phyloP scores from a whole-genome alignment of 2,113 vertebrate species.

The Pholis gunnellus region DNA sequence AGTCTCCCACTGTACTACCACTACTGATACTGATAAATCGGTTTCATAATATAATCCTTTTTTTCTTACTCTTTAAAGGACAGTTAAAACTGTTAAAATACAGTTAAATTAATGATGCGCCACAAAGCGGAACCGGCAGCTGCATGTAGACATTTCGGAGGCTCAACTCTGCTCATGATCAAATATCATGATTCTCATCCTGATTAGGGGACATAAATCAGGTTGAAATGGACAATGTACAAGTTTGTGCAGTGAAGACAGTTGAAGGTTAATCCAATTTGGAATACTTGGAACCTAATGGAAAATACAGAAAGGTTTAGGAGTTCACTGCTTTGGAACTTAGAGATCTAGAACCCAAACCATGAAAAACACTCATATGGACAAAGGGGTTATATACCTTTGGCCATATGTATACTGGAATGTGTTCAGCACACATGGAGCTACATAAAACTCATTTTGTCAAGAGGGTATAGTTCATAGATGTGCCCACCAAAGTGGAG shows the following conservation, averaged over 20 bases:
- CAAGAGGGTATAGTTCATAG: background rate
- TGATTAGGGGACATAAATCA: background rate
- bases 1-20: background rate
- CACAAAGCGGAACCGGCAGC: too few species aligned
- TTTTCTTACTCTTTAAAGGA: background rate
- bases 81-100: too few species aligned
- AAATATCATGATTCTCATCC: background rate
- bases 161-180: background rate
- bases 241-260: background rate
- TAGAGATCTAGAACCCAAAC: background rate
- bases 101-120: too few species aligned
- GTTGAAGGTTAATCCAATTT: background rate
- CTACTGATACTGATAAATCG: background rate
- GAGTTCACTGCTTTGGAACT: background rate
- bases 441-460: background rate
- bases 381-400: background rate
- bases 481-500: background rate
- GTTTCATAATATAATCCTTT: background rate
- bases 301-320: background rate
- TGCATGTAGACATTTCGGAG: background rate
- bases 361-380: background rate
- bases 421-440: background rate
- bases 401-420: background rate
- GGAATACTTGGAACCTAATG: background rate
- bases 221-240: background rate